Evolutionary conservation across 2,888 invertebrate species (phyloP).

Genomic region (Meta bourneti): DNA sequence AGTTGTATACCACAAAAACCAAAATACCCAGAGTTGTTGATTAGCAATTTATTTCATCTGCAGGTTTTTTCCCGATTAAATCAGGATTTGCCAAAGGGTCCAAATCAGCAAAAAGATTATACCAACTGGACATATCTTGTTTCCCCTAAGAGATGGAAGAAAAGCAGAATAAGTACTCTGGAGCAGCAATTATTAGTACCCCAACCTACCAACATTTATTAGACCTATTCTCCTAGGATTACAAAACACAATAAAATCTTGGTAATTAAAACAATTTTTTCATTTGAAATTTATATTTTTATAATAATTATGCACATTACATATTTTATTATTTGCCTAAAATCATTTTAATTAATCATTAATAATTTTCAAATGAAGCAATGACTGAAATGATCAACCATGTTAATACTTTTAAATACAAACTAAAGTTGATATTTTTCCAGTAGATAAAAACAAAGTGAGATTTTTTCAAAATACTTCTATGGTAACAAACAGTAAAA

Average conservation of each 20-base stretch:
- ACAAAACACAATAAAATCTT: not conserved
- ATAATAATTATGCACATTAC: no score
- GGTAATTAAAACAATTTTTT: not conserved
- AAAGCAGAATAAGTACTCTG: not conserved
- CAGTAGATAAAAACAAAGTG: no score
- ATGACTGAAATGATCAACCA: no score
- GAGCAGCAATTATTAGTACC: no score
- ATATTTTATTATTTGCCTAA: no score
- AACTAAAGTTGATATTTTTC: no score
- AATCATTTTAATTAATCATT: no score
- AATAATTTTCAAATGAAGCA: no score
- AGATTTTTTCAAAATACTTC: no score
- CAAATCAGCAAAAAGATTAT: conserved; percentile 94
- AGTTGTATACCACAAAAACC: conserved; percentile 1
- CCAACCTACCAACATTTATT: no score
- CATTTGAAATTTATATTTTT: not conserved
- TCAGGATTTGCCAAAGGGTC: conserved; percentile 95
- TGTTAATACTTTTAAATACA: no score
- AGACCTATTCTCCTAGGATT: not conserved
- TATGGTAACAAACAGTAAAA: no score
- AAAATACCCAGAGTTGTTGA: not conserved
- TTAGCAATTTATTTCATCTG: conserved; percentile 71
- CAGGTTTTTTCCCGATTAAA: conserved; percentile 80
- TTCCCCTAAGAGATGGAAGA: conserved; percentile 62
- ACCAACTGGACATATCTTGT: conserved; percentile 84